Evolutionary conservation across 2,797 vertebrate species (phyloP).

Genomic region (Nyctibius grandis): DNA sequence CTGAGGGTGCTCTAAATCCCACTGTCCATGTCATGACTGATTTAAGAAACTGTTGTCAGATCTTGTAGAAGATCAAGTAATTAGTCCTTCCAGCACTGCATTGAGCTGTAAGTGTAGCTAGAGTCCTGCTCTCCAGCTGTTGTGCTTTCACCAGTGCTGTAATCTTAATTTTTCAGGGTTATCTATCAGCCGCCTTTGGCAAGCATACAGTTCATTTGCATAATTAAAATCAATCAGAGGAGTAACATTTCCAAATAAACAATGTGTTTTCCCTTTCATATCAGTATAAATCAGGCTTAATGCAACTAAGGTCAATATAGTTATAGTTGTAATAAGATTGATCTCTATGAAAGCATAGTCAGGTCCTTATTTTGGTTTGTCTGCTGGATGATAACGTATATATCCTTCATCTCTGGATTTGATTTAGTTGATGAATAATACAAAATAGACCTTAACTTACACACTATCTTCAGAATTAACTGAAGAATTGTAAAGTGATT

Average conservation of each 20-base stretch:
- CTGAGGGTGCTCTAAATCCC: too few relatives aligned
- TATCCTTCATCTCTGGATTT: not conserved
- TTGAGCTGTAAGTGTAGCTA: not conserved
- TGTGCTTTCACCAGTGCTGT: not conserved
- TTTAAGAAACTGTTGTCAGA: not conserved
- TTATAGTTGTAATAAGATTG: not conserved
- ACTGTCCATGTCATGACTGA: too few relatives aligned
- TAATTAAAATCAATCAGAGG: not conserved
- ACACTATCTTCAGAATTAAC: not conserved
- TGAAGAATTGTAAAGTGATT: not conserved
- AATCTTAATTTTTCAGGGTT: not conserved
- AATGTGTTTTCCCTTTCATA: not conserved
- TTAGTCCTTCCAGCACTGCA: not conserved
- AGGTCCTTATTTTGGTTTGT: not conserved
- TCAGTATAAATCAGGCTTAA: not conserved
- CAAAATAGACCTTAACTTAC: rapidly evolving
- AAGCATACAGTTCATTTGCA: not conserved
- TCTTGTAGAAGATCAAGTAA: not conserved
- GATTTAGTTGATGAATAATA: not conserved
- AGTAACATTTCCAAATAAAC: not conserved
- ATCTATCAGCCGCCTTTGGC: not conserved
- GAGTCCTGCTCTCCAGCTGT: not conserved
- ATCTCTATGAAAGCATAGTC: not conserved
- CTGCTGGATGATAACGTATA: not conserved
- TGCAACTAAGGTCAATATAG: not conserved